A percentile compares a stretch with the other conserved stretches of the same genome.
These are phyloP conservation scores for Heteropelma amictum DNA, from an alignment of 2,888 invertebrate species.

Conservation along the genomic window DNA sequence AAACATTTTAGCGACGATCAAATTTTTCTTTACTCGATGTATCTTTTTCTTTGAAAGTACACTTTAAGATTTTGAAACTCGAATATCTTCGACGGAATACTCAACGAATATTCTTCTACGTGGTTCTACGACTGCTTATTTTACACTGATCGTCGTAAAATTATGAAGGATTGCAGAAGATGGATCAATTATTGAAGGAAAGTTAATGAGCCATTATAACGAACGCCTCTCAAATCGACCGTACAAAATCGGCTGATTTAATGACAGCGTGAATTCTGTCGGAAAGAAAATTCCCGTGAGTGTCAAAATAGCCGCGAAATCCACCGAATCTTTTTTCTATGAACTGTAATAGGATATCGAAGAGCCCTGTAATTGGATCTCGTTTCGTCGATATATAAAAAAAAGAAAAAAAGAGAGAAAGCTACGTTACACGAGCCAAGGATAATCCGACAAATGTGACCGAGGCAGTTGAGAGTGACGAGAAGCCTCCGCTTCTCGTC, in stretches of 20 bases:
- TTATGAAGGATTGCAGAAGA: neutral
- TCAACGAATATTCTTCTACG: no score
- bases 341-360: slow-evolving; percentile 31
- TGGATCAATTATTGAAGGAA: neutral
- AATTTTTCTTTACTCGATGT: no score
- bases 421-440: slow-evolving; percentile 38
- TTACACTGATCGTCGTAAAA: no score
- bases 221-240: neutral
- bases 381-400: slow-evolving; percentile 45
- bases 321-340: slow-evolving; percentile 32
- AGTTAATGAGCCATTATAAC: no score
- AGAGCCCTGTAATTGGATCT: slow-evolving; percentile 28
- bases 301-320: slow-evolving; percentile 51
- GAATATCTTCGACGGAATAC: no score
- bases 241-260: slow-evolving; percentile 27
- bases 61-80: no score
- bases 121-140: no score
- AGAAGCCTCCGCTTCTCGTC: slow-evolving; percentile 58
- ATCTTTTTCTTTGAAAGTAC: no score
- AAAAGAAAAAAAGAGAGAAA: slow-evolving; percentile 25
- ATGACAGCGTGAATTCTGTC: slow-evolving; percentile 3
- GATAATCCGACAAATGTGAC: slow-evolving; percentile 54
- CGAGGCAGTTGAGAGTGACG: slow-evolving; percentile 46
- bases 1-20: no score
- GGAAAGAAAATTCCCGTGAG: slow-evolving; percentile 13